Evolutionary conservation across 2,888 invertebrate genomes (phyloP), one percentile per base, ranked within the genome.

Genomic region (Brachyopa scutellaris): DNA sequence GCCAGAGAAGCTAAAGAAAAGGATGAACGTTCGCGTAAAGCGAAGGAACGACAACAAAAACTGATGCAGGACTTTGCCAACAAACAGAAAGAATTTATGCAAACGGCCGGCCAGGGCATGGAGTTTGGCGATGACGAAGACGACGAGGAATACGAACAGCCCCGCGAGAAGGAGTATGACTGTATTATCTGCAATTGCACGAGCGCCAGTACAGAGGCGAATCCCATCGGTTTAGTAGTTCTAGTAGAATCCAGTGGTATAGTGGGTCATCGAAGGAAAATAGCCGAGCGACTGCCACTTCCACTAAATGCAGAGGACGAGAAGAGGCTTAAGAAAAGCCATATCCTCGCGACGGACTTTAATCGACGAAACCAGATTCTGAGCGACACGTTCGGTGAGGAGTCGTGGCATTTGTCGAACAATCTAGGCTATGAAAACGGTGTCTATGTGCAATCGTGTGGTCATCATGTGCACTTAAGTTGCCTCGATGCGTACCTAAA

Each of bases 141-240:
- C 57, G 93, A 92, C 17, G 92, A 92, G 83, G 91, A 91, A 77
- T 92, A 93, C 84, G 92, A 92, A 86, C 93, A 93, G 85, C 91
- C 91, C 26, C 88, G 92, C 11, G 93, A 93, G 85, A 92, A 93
- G 85, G 96, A 96, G 90, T 98, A 97, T 91, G 96, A 97, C 90
- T 99, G 99, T 91, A 97, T 97, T 84, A 99, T 99, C 86, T 99
- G 99, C 91, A 97, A 96, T 91, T 96, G 96, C 88, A 96, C 96
- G 77, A 94, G 96, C 31, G 94, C 97, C 15, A 96, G 97, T 87
- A 95, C 95, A 0, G 94, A 95, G 84, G 93, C 95, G 9, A 94
- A 95, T 88, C 96, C 96, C 1, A 95, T 99, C 89, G 98, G 98
- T 0, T 92, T 98, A 45, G 97, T 97, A 2, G 97, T 97, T 53